Evolutionary conservation across 1,140 invertebrate species (phyloP).

Genomic region (Babylonia areolata): DNA sequence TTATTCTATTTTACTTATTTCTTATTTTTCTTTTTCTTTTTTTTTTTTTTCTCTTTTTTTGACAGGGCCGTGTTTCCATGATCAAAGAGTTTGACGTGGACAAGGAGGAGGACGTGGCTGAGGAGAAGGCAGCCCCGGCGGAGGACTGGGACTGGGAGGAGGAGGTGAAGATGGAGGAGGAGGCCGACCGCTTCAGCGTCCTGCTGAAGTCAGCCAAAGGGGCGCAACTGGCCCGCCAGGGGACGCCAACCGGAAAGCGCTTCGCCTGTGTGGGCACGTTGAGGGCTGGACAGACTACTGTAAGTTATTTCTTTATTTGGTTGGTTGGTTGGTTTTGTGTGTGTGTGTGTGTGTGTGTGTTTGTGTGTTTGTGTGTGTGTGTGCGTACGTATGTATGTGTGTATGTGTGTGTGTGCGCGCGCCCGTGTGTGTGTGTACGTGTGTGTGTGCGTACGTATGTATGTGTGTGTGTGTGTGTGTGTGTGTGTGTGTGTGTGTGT

Average conservation of each 20-base stretch:
- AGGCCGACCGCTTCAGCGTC: conserved; percentile 7
- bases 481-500: too few species aligned
- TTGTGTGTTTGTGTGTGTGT: conserved; percentile 14
- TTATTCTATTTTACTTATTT: background rate
- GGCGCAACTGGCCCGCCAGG: too few species aligned
- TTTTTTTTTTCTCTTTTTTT: background rate
- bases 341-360: conserved; percentile 3
- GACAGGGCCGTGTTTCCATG: conserved; percentile 47
- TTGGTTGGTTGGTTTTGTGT: too few species aligned
- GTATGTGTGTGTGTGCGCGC: too few species aligned
- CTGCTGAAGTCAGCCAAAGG: background rate
- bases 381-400: too few species aligned
- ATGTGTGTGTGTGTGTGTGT: too few species aligned
- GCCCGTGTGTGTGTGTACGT: too few species aligned
- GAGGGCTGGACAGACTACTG: conserved; percentile 15
- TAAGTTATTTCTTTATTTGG: background rate
- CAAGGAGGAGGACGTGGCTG: background rate
- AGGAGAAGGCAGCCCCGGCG: background rate
- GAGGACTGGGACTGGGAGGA: background rate
- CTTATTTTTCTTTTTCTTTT: background rate
- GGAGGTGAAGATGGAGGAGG: conserved; percentile 1
- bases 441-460: too few species aligned
- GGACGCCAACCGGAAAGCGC: background rate
- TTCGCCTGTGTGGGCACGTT: conserved; percentile 35
- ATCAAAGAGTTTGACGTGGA: conserved; percentile 45